Evolutionary conservation across 2,888 invertebrate genomes (phyloP).

Genomic region (Hymenopus coronatus): DNA sequence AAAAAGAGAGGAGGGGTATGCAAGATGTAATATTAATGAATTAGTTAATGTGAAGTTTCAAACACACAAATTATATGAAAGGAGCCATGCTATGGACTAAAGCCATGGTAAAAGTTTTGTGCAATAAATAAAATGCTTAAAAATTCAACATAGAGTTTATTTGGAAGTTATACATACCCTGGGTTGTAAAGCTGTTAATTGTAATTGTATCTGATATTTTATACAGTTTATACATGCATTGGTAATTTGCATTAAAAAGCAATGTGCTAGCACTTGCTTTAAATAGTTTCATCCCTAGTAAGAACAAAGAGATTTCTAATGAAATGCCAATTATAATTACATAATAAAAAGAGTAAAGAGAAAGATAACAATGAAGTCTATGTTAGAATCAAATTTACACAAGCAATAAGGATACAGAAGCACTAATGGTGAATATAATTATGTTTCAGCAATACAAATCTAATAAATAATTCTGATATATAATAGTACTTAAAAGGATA

Average conservation of each 20-base stretch:
- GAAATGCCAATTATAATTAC: background rate
- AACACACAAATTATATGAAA: too few relatives aligned
- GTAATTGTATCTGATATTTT: background rate
- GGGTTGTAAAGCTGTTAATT: background rate
- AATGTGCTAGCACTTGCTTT: background rate
- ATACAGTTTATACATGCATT: background rate
- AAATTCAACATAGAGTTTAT: conserved; percentile 22
- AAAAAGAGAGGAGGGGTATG: too few relatives aligned
- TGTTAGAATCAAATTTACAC: background rate
- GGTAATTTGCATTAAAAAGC: background rate
- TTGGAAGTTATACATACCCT: conserved; percentile 5
- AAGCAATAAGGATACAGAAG: background rate
- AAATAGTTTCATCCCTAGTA: background rate
- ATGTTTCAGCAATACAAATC: background rate
- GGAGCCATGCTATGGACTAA: too few relatives aligned
- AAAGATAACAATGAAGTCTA: background rate
- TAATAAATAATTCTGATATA: background rate
- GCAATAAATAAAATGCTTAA: background rate
- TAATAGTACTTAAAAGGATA: background rate
- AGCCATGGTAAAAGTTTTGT: too few relatives aligned
- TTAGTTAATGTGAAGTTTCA: too few relatives aligned
- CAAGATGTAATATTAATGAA: too few relatives aligned
- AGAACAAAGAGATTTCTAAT: background rate
- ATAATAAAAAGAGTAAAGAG: background rate
- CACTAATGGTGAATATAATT: background rate